Evolutionary conservation across 37 sponge, comb jelly and placozoan genomes (phyloP).

Genomic region (Beroe ovata): DNA sequence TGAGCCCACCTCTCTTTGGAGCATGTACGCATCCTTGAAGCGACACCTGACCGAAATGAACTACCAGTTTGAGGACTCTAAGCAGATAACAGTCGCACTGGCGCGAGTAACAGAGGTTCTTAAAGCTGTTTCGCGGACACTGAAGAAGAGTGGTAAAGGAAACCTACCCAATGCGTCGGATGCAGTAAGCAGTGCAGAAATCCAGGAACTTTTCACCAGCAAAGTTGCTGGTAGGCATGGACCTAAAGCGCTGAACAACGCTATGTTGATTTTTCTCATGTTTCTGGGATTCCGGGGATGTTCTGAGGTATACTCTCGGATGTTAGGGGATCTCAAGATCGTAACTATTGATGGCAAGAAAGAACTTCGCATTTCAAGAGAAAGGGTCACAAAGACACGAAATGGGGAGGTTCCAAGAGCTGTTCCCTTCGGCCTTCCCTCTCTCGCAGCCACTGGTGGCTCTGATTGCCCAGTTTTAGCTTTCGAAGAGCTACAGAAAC

Average conservation of each 20-base stretch:
- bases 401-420: neutral
- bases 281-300: neutral
- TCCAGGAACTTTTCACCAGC: neutral
- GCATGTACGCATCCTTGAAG: neutral
- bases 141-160: neutral
- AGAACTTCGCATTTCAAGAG: neutral
- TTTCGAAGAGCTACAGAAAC: neutral
- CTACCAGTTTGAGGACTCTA: neutral
- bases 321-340: neutral
- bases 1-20: neutral
- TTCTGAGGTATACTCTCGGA: neutral
- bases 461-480: neutral
- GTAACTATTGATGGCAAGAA: neutral
- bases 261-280: neutral
- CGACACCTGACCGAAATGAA: neutral
- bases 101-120: neutral
- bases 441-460: neutral
- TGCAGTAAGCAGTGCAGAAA: neutral
- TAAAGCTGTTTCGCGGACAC: neutral
- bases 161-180: neutral
- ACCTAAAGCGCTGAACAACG: neutral
- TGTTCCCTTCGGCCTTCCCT: neutral
- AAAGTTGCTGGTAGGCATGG: neutral
- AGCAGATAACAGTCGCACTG: neutral
- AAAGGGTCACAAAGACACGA: neutral